Evolutionary conservation across 2,797 vertebrate species (phyloP).

Genomic region (Sphenodon punctatus): DNA sequence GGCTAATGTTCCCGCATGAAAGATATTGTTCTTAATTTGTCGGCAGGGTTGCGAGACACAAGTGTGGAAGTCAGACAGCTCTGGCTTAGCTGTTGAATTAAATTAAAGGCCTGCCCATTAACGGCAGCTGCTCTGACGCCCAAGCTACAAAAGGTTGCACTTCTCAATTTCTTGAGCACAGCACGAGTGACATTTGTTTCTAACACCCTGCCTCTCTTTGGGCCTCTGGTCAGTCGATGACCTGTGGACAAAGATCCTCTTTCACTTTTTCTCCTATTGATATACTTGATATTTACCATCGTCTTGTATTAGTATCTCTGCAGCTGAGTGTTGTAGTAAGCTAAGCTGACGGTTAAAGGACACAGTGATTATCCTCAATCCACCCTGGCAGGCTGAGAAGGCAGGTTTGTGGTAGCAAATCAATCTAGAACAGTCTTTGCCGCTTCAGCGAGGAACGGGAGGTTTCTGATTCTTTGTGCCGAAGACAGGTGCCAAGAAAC

Average conservation of each 20-base stretch:
- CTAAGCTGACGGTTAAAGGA: neutral
- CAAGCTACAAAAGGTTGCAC: neutral
- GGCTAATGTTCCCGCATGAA: too few species aligned
- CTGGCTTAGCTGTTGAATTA: neutral
- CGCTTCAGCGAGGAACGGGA: accelerated
- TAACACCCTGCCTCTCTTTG: neutral
- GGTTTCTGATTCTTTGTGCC: neutral
- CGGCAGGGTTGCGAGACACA: neutral
- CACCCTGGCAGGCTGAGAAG: neutral
- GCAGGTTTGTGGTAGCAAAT: neutral
- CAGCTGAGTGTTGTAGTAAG: neutral
- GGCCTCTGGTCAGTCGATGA: neutral
- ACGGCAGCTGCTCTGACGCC: neutral
- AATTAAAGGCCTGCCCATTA: conserved; percentile 7
- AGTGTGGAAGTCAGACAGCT: neutral
- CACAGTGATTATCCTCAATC: accelerated
- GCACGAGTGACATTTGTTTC: neutral
- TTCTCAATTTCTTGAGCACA: neutral
- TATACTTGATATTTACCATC: accelerated
- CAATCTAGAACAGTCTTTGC: neutral
- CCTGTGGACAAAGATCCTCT: neutral
- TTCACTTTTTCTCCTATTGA: neutral
- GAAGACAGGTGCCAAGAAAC: neutral
- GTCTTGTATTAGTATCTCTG: neutral
- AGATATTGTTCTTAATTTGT: too few species aligned